Evolutionary conservation across 2,113 vertebrate genomes (phyloP), one percentile per base, ranked within the genome.

Genomic region (Xiphias gladius): DNA sequence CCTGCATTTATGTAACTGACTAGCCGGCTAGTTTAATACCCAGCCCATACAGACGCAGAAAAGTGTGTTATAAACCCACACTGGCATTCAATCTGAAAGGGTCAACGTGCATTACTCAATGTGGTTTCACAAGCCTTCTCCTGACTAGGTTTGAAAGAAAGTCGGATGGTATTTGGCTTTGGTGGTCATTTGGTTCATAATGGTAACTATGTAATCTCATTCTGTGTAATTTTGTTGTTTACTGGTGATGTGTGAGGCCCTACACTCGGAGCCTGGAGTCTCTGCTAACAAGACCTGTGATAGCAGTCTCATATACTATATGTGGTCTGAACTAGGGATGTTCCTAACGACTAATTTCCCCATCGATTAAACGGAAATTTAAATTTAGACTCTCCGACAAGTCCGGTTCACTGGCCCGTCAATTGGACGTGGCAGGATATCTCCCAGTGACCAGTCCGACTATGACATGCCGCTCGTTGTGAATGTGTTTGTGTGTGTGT

Each of bases 161-260:
- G 28, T 30, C 26, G 2, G 14, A 61, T 19, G 16, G 13, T 26
- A 57, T 14, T 9, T 59, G 14, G 24, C n/a, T 30, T 17, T 30
- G 14, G 26, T 59, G 57, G 17, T 64, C 4, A n/a, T 67, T 80
- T 76, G 28, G 43, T 74, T 70, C 24, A 46, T 69, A 37, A 14
- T 5, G 39, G 52, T 74, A 73, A 64, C 69, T 67, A 72, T 28
- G 28, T 32, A 24, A 72, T 54, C 30, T 72, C 41, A 63, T 30
- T 83, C 16, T 63, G 46, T 30, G 61, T 58, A 62, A 68, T 50
- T 57, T 48, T 35, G 37, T 68, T 68, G 4, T 67, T 72, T 26
- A 30, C 35, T 12, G 1, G n/a, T 57, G 13, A 46, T 52, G 41
- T 64, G 59, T 24, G 9, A 48, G 1, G 35, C 62, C 22, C 37